Evolutionary conservation across 2,888 invertebrate species (phyloP).

Genomic region (Hyposoter dolosus): DNA sequence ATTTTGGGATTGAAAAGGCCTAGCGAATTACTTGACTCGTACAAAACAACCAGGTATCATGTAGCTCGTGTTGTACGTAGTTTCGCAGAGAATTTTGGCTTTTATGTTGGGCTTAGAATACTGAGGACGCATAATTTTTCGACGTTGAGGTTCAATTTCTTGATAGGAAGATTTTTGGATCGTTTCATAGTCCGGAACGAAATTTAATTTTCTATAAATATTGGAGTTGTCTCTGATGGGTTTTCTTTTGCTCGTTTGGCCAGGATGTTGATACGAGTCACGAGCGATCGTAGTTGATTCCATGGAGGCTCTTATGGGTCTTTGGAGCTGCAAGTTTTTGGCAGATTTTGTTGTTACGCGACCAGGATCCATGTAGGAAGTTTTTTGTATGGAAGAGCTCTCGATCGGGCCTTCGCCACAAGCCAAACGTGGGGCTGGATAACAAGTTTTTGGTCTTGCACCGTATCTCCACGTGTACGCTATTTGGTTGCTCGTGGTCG

Average conservation of each 20-base stretch:
- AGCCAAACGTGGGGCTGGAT: constrained; percentile 69
- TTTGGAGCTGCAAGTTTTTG: constrained; percentile 52
- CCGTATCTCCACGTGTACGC: constrained; percentile 66
- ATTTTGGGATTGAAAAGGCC: background rate
- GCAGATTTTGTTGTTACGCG: constrained; percentile 55
- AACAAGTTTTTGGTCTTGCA: constrained; percentile 58
- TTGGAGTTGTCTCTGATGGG: constrained; percentile 26
- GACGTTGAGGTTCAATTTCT: constrained; percentile 15
- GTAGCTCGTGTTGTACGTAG: constrained; percentile 73
- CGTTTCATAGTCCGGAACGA: constrained; percentile 73
- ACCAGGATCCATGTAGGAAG: constrained; percentile 72
- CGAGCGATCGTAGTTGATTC: constrained; percentile 69
- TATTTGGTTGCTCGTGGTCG: constrained; percentile 69
- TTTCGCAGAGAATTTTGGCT: constrained; percentile 69
- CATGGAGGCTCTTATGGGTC: constrained; percentile 64
- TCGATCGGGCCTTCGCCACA: constrained; percentile 66
- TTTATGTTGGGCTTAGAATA: constrained; percentile 45
- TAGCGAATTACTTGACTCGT: constrained; percentile 37
- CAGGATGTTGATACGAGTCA: constrained; percentile 70
- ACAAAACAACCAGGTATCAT: constrained; percentile 70
- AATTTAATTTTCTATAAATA: constrained; percentile 65
- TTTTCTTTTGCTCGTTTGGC: constrained; percentile 16
- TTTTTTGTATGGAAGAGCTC: constrained; percentile 66
- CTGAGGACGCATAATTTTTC: constrained; percentile 49
- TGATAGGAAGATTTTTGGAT: constrained; percentile 69